phyloP scores from a whole-genome alignment of 2,113 vertebrate species.

The Halcyon senegalensis region DNA sequence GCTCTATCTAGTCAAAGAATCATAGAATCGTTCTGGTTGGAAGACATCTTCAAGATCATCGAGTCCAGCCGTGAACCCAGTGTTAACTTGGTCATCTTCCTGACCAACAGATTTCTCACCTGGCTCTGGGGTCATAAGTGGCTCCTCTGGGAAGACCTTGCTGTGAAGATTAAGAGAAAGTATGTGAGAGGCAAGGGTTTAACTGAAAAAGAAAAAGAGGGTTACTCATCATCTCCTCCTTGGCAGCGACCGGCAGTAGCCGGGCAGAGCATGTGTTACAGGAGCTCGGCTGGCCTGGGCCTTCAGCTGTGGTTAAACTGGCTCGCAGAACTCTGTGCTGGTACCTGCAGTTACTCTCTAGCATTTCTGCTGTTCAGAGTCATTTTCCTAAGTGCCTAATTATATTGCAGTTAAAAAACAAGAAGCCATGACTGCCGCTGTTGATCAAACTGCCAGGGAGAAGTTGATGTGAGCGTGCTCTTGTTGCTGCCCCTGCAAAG shows the following conservation, averaged over 20 bases:
- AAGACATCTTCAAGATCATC: background rate
- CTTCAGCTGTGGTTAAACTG: background rate
- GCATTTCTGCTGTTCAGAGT: background rate
- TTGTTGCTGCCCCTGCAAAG: constrained; percentile 24
- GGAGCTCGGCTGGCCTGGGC: background rate
- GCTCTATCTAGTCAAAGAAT: background rate
- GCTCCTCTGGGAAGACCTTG: background rate
- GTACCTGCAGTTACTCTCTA: background rate
- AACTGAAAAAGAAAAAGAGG: background rate
- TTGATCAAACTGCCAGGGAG: background rate
- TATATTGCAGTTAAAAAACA: constrained; percentile 11
- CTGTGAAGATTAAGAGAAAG: background rate
- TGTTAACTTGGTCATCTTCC: background rate
- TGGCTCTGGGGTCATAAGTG: background rate
- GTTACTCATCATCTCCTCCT: background rate
- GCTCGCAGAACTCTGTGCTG: background rate
- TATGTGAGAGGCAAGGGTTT: background rate
- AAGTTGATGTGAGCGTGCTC: background rate
- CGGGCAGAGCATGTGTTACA: background rate
- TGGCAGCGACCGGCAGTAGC: background rate
- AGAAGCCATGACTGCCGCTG: background rate
- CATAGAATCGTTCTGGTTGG: background rate
- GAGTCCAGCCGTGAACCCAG: background rate
- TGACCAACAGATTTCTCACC: background rate
- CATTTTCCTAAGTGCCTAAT: constrained; percentile 10